Percentiles rank a stretch among this genome's conserved stretches.
Conservation (phyloP, 2,888 invertebrate species). For the Drosophila basisetae region DNA sequence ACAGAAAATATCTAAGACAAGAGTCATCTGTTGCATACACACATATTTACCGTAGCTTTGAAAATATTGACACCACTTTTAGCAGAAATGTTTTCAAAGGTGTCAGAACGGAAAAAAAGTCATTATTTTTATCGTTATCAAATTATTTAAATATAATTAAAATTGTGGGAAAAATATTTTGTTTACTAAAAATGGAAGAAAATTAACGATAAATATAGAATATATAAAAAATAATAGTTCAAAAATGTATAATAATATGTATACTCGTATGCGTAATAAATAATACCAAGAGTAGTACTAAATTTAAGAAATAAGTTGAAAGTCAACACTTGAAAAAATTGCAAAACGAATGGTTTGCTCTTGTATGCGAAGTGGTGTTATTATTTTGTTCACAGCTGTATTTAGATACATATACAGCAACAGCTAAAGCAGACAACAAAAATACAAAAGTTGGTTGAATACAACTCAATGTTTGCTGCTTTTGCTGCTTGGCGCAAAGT, state of each 20-base stretch:
- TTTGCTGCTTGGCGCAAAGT: slow-evolving; percentile 52
- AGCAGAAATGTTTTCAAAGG: background rate
- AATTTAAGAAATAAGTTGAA: background rate
- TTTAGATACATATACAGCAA: slow-evolving; percentile 15
- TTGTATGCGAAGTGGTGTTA: background rate
- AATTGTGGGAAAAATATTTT: background rate
- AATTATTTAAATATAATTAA: background rate
- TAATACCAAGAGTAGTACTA: background rate
- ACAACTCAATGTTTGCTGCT: slow-evolving; percentile 53
- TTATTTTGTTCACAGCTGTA: background rate
- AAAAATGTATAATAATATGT: background rate
- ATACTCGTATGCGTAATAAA: too few species aligned
- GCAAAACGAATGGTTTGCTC: background rate
- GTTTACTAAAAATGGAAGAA: background rate
- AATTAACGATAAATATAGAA: background rate
- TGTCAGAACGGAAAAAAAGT: too few species aligned
- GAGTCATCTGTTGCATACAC: slow-evolving; percentile 71
- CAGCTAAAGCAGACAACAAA: slow-evolving; percentile 20
- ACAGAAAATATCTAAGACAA: slow-evolving; percentile 71
- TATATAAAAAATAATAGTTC: background rate
- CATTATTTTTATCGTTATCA: background rate
- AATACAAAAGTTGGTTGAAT: slow-evolving; percentile 42
- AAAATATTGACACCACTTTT: background rate
- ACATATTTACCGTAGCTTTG: slow-evolving; percentile 15
- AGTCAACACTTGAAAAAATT: background rate